These are phyloP conservation scores for Coreius guichenoti DNA, from an alignment of 2,797 vertebrate species.

Conservation along the genomic window DNA sequence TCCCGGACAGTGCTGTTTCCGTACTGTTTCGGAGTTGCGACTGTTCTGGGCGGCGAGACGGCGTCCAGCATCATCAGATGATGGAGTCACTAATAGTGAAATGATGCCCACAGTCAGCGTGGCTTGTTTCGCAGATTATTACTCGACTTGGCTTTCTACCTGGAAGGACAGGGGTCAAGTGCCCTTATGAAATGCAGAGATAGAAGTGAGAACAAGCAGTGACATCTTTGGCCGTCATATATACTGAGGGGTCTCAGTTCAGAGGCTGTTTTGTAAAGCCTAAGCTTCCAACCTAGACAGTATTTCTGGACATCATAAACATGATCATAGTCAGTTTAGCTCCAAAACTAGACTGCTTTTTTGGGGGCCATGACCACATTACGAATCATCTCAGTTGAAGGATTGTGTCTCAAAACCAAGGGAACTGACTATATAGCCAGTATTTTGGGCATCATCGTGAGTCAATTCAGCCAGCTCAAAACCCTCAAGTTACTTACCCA, in stretches of 20 bases:
- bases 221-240: background rate
- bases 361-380: background rate
- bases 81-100: slow-evolving; percentile 1
- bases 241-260: background rate
- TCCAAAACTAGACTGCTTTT: background rate
- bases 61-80: slow-evolving; percentile 10
- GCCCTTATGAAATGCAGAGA: background rate
- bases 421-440: background rate
- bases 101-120: slow-evolving; percentile 3
- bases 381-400: background rate
- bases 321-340: background rate
- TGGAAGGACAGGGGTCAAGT: slow-evolving; percentile 13
- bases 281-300: background rate
- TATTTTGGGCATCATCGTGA: background rate
- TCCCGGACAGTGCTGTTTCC: slow-evolving; percentile 73
- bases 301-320: background rate
- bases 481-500: background rate
- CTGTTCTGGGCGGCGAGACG: slow-evolving; percentile 65
- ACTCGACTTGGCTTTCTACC: background rate
- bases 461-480: background rate
- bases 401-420: background rate
- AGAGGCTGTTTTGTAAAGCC: background rate
- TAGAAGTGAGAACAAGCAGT: background rate
- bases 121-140: background rate
- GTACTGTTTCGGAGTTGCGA: slow-evolving; percentile 54